A percentile compares a stretch with the other conserved stretches of the same genome.
Conservation (phyloP, 2,888 invertebrate species). For the Chaetoderma sp. region DNA sequence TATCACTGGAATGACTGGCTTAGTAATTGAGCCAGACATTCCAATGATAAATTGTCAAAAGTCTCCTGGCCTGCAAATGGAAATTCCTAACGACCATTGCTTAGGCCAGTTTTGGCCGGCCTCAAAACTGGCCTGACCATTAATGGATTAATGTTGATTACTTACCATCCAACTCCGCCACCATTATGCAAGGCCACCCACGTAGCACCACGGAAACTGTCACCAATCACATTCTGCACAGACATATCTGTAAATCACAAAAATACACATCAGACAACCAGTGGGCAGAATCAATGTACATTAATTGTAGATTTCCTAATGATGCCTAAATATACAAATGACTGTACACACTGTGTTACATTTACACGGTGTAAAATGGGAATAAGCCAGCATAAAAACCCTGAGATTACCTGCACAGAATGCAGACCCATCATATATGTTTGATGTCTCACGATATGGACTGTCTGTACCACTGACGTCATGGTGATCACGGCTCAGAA, state of each 20-base stretch:
- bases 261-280: not conserved
- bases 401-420: constrained; percentile 75
- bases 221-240: constrained; percentile 75
- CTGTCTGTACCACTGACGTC: constrained; percentile 77
- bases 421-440: constrained; percentile 75
- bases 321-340: not conserved
- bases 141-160: no score
- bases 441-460: constrained; percentile 76
- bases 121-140: no score
- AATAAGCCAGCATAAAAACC: no score
- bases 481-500: constrained; percentile 76
- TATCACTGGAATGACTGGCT: no score
- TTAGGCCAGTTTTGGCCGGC: no score
- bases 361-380: no score
- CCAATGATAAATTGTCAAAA: no score
- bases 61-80: no score
- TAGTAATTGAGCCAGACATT: no score
- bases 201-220: constrained; percentile 75
- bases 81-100: no score
- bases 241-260: constrained; percentile 72
- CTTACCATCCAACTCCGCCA: constrained; percentile 74
- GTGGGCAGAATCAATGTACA: no score
- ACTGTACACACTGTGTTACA: no score
- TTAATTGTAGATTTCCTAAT: not conserved
- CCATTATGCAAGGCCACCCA: constrained; percentile 76